Evolutionary conservation across 1,140 invertebrate species (phyloP).

Genomic region (Cydia strobilella): DNA sequence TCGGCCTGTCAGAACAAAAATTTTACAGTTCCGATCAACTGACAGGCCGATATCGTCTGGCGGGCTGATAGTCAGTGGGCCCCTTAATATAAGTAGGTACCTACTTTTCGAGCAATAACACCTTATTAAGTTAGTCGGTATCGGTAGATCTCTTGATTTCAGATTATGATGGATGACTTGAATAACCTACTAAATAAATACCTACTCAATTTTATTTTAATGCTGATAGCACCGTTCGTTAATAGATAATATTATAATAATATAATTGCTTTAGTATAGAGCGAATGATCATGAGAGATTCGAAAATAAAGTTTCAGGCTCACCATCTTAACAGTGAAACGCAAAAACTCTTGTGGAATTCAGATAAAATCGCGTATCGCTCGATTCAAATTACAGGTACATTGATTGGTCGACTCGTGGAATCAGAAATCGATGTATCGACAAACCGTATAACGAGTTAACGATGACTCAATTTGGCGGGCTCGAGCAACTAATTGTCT

Average conservation of each 20-base stretch:
- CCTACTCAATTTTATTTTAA: background rate
- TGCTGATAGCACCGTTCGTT: background rate
- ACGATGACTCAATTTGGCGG: slow-evolving; percentile 26
- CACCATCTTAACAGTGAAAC: background rate
- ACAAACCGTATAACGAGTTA: slow-evolving; percentile 26
- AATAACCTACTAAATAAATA: no score
- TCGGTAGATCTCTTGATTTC: no score
- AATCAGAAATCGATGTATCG: slow-evolving; percentile 28
- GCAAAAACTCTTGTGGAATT: background rate
- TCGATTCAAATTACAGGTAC: background rate
- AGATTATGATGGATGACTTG: no score
- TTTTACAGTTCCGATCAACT: no score
- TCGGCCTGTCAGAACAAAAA: no score
- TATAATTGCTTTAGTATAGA: background rate
- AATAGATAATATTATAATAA: background rate
- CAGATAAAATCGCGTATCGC: background rate
- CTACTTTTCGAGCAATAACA: no score
- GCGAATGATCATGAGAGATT: background rate
- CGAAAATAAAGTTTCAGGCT: background rate
- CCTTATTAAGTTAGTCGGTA: no score
- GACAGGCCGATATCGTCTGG: no score
- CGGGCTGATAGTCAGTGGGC: no score
- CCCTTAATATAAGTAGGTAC: no score
- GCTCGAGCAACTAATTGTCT: slow-evolving; percentile 24
- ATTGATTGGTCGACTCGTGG: background rate